These are phyloP conservation scores for Sphaeridia pumilis DNA, from an alignment of 2,888 invertebrate species.

Conservation along the genomic window DNA sequence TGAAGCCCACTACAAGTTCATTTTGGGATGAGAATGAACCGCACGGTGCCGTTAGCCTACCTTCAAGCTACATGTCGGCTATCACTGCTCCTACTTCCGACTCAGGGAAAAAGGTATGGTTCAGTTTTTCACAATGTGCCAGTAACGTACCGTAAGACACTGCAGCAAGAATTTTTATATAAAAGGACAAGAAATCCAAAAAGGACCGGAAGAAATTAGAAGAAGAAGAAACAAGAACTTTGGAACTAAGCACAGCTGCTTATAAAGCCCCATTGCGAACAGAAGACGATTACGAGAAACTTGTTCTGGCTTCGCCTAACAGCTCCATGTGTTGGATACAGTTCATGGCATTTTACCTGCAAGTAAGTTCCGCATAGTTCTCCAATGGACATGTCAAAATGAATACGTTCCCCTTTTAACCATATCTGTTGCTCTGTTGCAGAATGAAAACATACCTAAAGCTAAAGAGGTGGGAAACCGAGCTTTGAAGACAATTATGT, in stretches of 20 bases:
- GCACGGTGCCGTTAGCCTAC: background rate
- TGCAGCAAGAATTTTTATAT: too few relatives aligned
- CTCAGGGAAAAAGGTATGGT: too few relatives aligned
- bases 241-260: constrained; percentile 52
- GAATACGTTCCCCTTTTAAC: too few relatives aligned
- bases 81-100: too few relatives aligned
- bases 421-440: too few relatives aligned
- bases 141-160: too few relatives aligned
- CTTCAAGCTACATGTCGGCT: background rate
- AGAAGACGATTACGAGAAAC: constrained; percentile 72
- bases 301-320: constrained; percentile 66
- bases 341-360: constrained; percentile 78
- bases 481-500: constrained; percentile 69
- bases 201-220: constrained; percentile 49
- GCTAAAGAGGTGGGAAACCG: constrained; percentile 68
- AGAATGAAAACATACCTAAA: constrained; percentile 77
- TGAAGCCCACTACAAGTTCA: constrained; percentile 22
- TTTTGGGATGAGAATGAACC: constrained; percentile 37
- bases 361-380: too few relatives aligned
- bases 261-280: constrained; percentile 55
- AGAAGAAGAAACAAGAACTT: constrained; percentile 36
- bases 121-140: too few relatives aligned
- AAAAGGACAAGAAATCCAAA: constrained; percentile 41
- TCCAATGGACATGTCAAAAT: too few relatives aligned
- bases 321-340: constrained; percentile 76